Conservation (phyloP, 2,113 vertebrate genomes). For the Dermatemys mawii region DNA sequence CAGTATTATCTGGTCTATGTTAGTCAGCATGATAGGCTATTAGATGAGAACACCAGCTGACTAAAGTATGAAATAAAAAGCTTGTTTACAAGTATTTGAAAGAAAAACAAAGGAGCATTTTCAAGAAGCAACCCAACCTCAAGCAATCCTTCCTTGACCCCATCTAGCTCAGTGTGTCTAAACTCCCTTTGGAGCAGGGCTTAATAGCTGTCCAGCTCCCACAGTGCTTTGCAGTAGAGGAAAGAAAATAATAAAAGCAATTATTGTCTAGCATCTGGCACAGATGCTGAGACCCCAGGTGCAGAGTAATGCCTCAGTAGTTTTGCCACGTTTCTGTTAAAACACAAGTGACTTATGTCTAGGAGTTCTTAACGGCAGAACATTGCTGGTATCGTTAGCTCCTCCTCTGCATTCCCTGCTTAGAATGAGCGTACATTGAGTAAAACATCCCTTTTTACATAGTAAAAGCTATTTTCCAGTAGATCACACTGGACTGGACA, state of each 20-base stretch:
- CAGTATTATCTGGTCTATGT: fast-evolving
- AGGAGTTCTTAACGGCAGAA: background rate
- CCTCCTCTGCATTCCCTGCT: background rate
- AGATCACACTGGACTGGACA: fast-evolving
- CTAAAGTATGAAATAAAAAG: background rate
- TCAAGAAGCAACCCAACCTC: fast-evolving
- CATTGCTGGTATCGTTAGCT: fast-evolving
- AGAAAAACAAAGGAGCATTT: background rate
- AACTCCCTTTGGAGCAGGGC: background rate
- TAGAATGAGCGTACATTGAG: fast-evolving
- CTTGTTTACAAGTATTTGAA: background rate
- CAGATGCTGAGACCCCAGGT: background rate
- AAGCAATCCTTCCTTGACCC: background rate
- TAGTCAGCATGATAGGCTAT: fast-evolving
- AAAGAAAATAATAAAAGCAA: fast-evolving
- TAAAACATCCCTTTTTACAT: background rate
- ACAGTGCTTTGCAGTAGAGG: fast-evolving
- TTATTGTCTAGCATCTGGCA: no score
- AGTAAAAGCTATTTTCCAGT: background rate
- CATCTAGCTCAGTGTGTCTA: fast-evolving
- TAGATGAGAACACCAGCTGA: background rate
- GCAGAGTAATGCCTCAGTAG: fast-evolving
- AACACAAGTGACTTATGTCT: fast-evolving
- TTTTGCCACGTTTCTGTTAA: background rate
- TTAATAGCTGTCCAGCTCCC: fast-evolving